A percentile compares a stretch with the other conserved stretches of the same genome.
phyloP scores from a whole-genome alignment of 2,888 invertebrate species.

The Dicranocentrus wangi region DNA sequence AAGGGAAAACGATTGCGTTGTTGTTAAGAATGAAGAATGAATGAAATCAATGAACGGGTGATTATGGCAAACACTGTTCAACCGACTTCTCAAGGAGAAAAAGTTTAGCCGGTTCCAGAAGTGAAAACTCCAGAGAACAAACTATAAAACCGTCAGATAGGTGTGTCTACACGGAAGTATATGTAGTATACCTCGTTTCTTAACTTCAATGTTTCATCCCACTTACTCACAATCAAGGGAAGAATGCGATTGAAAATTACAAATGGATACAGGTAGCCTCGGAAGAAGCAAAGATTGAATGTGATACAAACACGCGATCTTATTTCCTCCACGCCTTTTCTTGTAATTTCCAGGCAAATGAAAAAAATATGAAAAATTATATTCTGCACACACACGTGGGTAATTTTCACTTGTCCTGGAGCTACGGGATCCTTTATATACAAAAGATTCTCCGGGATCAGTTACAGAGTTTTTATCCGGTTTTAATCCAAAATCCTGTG shows the following conservation, averaged over 20 bases:
- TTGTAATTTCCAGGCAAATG: conserved; percentile 34
- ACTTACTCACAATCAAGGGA: background rate
- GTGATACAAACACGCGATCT: conserved; percentile 45
- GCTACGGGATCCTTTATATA: too few relatives aligned
- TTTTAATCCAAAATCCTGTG: too few relatives aligned
- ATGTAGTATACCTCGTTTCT: background rate
- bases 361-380: conserved; percentile 58
- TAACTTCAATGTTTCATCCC: conserved; percentile 1
- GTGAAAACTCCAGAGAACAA: background rate
- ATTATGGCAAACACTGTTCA: conserved; percentile 25
- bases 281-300: conserved; percentile 39
- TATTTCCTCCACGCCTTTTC: background rate
- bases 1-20: conserved; percentile 30
- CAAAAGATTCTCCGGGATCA: too few relatives aligned
- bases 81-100: background rate
- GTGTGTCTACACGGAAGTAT: background rate
- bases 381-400: conserved; percentile 21
- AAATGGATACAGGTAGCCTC: background rate
- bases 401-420: too few relatives aligned
- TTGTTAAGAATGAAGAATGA: conserved; percentile 23
- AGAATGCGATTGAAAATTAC: background rate
- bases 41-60: conserved; percentile 29
- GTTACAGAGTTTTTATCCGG: too few relatives aligned
- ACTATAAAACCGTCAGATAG: too few relatives aligned
- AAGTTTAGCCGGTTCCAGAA: background rate